phyloP scores from a whole-genome alignment of 2,888 invertebrate species.

The Lepas anatifera region DNA sequence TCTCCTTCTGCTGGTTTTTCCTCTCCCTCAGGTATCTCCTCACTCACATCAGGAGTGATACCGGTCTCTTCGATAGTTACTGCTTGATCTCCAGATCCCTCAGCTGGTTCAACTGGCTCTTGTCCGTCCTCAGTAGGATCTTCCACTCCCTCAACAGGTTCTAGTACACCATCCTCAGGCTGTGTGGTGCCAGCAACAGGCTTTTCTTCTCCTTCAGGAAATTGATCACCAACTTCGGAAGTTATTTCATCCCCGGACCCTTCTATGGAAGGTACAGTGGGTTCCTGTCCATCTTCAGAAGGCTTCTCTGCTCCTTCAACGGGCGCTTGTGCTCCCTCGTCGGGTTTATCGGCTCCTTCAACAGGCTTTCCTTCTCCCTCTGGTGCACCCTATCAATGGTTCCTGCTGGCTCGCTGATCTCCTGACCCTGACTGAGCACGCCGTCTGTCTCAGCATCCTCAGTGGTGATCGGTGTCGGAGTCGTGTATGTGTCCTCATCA shows the following conservation, averaged over 20 bases:
- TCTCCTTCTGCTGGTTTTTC: not conserved
- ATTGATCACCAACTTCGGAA: too few relatives aligned
- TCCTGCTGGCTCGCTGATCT: too few relatives aligned
- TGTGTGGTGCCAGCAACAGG: not conserved
- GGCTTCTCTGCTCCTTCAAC: too few relatives aligned
- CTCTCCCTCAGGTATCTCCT: not conserved
- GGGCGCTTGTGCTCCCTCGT: too few relatives aligned
- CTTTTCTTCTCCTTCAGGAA: not conserved
- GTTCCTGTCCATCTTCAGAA: too few relatives aligned
- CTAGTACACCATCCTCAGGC: not conserved
- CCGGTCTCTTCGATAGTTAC: not conserved
- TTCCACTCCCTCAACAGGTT: too few relatives aligned
- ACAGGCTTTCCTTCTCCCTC: not conserved
- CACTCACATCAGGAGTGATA: not conserved
- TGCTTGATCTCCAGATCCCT: too few relatives aligned
- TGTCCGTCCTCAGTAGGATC: not conserved
- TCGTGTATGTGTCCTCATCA: not conserved
- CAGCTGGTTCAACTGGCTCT: not conserved
- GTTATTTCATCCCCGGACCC: too few relatives aligned
- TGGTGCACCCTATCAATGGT: too few relatives aligned
- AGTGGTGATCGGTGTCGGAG: not conserved
- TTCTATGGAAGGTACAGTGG: too few relatives aligned
- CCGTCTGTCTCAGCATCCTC: too few relatives aligned
- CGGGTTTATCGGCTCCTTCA: not conserved
- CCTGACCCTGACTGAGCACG: too few relatives aligned